Evolutionary conservation across 2,888 invertebrate genomes (phyloP).

Genomic region (Standfussiana lucernea): DNA sequence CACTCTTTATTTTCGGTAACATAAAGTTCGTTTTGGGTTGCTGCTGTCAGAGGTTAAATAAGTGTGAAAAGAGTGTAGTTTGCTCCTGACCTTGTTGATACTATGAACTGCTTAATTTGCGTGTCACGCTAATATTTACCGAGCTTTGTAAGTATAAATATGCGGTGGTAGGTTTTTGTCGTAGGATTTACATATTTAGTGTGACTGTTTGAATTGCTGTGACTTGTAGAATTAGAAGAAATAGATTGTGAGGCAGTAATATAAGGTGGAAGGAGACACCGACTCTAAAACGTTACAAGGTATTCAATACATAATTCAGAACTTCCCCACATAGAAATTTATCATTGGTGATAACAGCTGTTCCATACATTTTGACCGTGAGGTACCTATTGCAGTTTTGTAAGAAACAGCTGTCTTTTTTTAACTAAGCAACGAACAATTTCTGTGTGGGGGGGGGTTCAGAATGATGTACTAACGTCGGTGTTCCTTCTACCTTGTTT

Average conservation of each 20-base stretch:
- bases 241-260: background rate
- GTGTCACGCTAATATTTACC: slow-evolving; percentile 56
- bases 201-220: slow-evolving; percentile 1
- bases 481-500: too few relatives aligned
- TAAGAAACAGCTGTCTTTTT: too few relatives aligned
- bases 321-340: too few relatives aligned
- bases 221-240: slow-evolving; percentile 4
- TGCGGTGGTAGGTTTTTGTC: slow-evolving; percentile 2
- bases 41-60: background rate
- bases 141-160: slow-evolving; percentile 47
- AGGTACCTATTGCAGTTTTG: too few relatives aligned
- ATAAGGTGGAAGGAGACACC: too few relatives aligned
- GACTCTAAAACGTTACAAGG: too few relatives aligned
- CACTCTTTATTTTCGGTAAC: background rate
- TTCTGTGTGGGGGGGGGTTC: too few relatives aligned
- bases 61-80: background rate
- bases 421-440: too few relatives aligned
- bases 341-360: too few relatives aligned
- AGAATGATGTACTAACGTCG: too few relatives aligned
- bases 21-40: background rate
- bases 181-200: slow-evolving; percentile 26
- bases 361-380: too few relatives aligned
- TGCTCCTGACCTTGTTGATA: slow-evolving; percentile 54
- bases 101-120: slow-evolving; percentile 52
- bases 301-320: too few relatives aligned